Conservation (phyloP, 1,140 invertebrate genomes). For the Drosophila repletoides region DNA sequence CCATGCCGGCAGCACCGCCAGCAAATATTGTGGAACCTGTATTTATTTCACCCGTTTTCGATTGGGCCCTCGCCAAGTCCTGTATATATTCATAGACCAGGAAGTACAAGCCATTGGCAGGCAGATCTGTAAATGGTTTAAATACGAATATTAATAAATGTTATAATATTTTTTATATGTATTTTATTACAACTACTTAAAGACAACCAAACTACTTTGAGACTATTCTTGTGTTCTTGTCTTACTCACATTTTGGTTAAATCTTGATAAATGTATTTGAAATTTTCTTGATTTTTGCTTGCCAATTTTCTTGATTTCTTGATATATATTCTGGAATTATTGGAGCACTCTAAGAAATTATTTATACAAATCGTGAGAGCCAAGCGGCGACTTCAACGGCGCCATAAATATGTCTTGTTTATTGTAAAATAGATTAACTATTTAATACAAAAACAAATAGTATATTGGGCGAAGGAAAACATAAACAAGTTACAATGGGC, state of each 20-base stretch:
- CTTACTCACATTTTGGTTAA: conserved; percentile 40
- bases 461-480: conserved; percentile 1
- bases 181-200: not conserved
- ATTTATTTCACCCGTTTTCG: conserved; percentile 77
- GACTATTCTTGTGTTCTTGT: not conserved
- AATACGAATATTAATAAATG: not conserved
- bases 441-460: too few relatives aligned
- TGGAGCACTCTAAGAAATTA: conserved; percentile 7
- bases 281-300: not conserved
- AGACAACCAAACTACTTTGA: not conserved
- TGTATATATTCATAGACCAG: conserved; percentile 97
- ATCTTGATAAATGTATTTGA: not conserved
- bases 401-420: conserved; percentile 27
- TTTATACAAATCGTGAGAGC: not conserved
- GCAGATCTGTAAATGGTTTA: conserved; percentile 43
- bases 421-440: conserved; percentile 5
- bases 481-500: conserved; percentile 33
- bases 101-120: conserved; percentile 96
- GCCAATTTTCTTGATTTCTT: not conserved
- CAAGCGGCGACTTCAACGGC: conserved; percentile 23
- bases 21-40: conserved; percentile 93
- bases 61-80: conserved; percentile 83
- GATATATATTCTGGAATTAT: not conserved
- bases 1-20: conserved; percentile 97
- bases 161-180: not conserved